These are phyloP conservation scores for Muscicapa striata DNA, from an alignment of 2,797 vertebrate genomes.

Conservation along the genomic window DNA sequence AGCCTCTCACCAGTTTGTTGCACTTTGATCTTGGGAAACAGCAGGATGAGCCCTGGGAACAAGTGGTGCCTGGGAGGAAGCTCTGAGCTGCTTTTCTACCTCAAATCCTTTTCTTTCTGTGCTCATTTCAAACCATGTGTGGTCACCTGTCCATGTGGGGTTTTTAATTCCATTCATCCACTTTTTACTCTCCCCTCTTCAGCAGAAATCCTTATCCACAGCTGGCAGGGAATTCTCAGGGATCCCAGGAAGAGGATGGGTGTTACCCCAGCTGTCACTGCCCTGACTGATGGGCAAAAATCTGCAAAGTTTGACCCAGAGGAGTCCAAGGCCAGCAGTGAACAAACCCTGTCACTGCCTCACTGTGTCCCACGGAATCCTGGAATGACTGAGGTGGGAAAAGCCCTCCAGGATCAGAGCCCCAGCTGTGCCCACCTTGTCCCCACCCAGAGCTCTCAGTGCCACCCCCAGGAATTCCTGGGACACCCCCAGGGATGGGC, in stretches of 20 bases:
- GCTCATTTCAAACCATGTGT: not conserved
- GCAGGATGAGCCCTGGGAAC: not conserved
- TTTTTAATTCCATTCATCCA: not conserved
- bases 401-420: not conserved
- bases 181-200: not conserved
- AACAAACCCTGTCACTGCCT: not conserved
- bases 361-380: not conserved
- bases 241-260: not conserved
- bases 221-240: not conserved
- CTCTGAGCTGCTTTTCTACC: not conserved
- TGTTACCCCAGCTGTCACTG: not conserved
- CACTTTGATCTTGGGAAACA: not conserved
- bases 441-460: not conserved
- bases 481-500: no score
- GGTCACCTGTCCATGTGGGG: not conserved
- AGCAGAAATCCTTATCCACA: not conserved
- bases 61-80: not conserved
- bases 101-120: not conserved
- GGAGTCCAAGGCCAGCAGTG: not conserved
- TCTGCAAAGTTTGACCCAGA: not conserved
- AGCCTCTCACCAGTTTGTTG: not conserved
- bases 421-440: not conserved
- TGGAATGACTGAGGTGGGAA: accelerated
- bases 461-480: no score
- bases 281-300: not conserved